Conservation (phyloP, 2,888 invertebrate species). For the Drosophila multiciliata region DNA sequence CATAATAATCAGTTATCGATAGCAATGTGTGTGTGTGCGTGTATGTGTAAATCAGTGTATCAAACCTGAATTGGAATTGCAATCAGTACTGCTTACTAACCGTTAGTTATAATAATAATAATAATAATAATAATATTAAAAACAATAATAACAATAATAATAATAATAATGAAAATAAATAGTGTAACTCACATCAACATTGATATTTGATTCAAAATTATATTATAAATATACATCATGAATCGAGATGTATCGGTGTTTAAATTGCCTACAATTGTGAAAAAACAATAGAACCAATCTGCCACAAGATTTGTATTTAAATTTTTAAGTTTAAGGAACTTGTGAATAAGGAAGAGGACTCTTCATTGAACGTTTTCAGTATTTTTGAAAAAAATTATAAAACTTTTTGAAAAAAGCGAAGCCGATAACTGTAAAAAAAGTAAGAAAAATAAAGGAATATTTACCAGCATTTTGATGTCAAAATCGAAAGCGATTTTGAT, state of each 20-base stretch:
- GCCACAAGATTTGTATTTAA: no score
- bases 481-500: background rate
- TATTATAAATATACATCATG: no score
- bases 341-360: background rate
- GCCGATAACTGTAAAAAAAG: background rate
- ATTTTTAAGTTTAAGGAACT: no score
- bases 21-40: background rate
- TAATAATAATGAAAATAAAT: background rate
- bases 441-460: background rate
- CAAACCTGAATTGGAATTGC: background rate
- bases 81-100: background rate
- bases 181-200: background rate
- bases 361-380: background rate
- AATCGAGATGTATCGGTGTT: no score
- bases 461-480: background rate
- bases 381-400: background rate
- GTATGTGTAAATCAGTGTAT: constrained; percentile 2
- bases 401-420: background rate
- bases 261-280: no score
- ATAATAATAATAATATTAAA: background rate
- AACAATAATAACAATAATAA: background rate
- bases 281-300: no score
- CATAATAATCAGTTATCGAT: background rate
- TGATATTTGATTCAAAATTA: background rate
- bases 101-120: background rate